phyloP scores from a whole-genome alignment of 2,888 invertebrate genomes.

The Noctuana brunneofusca region DNA sequence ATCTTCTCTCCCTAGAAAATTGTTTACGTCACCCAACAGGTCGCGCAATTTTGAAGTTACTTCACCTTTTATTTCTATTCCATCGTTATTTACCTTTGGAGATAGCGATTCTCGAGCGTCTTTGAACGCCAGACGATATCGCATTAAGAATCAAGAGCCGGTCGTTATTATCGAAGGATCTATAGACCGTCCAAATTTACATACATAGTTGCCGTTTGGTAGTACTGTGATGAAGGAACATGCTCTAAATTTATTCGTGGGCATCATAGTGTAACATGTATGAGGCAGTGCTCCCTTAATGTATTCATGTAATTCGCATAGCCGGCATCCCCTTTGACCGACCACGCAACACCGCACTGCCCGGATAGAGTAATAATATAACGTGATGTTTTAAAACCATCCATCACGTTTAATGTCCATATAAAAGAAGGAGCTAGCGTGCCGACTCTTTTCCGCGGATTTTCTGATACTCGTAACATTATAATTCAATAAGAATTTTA shows the following conservation, averaged over 20 bases:
- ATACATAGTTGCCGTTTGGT: slow-evolving; percentile 68
- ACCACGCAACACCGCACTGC: slow-evolving; percentile 80
- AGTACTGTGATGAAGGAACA: slow-evolving; percentile 72
- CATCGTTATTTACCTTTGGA: slow-evolving; percentile 42
- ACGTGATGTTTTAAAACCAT: slow-evolving; percentile 82
- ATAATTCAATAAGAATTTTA: slow-evolving; percentile 36
- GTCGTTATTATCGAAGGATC: slow-evolving; percentile 56
- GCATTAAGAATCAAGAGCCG: slow-evolving; percentile 42
- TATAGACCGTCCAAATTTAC: slow-evolving; percentile 66
- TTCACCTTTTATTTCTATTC: slow-evolving; percentile 48
- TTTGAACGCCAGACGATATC: slow-evolving; percentile 43
- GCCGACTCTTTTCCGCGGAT: slow-evolving; percentile 58
- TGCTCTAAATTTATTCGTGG: slow-evolving; percentile 79
- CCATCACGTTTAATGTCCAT: slow-evolving; percentile 81
- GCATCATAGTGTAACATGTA: slow-evolving; percentile 79
- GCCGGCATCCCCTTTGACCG: slow-evolving; percentile 82
- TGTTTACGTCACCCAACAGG: slow-evolving; percentile 39
- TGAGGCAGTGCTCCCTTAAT: slow-evolving; percentile 78
- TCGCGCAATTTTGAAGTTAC: slow-evolving; percentile 50
- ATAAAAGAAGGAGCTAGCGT: slow-evolving; percentile 73
- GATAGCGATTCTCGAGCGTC: slow-evolving; percentile 41
- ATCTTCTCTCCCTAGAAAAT: slow-evolving; percentile 46
- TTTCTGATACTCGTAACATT: slow-evolving; percentile 50
- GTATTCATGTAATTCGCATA: slow-evolving; percentile 83
- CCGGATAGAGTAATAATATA: slow-evolving; percentile 80